phyloP scores from a whole-genome alignment of 2,888 invertebrate species.

The Drosophila rellima region DNA sequence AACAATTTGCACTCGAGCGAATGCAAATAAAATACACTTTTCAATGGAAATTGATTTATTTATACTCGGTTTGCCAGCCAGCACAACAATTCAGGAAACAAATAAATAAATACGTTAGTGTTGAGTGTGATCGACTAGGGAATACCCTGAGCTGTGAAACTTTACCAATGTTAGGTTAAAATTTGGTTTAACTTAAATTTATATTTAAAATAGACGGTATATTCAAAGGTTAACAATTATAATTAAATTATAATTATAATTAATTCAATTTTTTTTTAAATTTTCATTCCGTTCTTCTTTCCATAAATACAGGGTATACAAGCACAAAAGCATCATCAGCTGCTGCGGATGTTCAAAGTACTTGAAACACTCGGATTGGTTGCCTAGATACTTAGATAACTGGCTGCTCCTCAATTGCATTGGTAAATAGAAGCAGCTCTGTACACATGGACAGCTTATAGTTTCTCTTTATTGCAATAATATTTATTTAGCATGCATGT shows the following conservation, averaged over 20 bases:
- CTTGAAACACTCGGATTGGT: conserved; percentile 35
- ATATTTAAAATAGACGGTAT: no score
- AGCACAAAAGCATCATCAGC: conserved; percentile 40
- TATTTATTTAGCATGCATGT: conserved; percentile 66
- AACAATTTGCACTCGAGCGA: conserved; percentile 66
- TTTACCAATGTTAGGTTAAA: neutral
- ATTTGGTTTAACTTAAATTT: neutral
- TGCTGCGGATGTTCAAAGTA: conserved; percentile 11
- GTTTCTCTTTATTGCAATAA: conserved; percentile 65
- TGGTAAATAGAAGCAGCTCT: conserved; percentile 29
- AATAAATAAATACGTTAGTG: conserved; percentile 33
- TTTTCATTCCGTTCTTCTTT: neutral
- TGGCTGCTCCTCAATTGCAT: conserved; percentile 41
- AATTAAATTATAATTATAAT: no score
- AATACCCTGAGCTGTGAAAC: neutral
- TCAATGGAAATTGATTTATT: conserved; percentile 65
- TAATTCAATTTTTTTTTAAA: neutral
- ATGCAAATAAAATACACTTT: conserved; percentile 65
- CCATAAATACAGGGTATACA: neutral
- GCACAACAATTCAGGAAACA: conserved; percentile 45
- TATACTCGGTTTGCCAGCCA: conserved; percentile 57
- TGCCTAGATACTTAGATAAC: conserved; percentile 43
- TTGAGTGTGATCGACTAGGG: neutral
- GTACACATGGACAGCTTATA: conserved; percentile 42
- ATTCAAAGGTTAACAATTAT: no score